Evolutionary conservation across 2,797 vertebrate species (phyloP).

Genomic region (Lepilemur septentrionalis): DNA sequence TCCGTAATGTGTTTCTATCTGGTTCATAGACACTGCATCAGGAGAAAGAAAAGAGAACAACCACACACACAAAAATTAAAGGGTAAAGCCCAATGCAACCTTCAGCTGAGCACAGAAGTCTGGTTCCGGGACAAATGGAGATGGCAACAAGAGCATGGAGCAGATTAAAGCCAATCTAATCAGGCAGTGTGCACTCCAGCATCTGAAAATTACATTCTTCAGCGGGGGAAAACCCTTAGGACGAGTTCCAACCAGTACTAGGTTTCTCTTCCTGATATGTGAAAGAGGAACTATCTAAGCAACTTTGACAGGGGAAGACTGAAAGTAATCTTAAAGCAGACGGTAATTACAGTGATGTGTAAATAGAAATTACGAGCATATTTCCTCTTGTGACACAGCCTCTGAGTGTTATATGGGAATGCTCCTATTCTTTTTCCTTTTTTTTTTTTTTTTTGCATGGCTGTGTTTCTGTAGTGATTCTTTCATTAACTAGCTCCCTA

Average conservation of each 20-base stretch:
- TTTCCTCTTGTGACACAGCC: slow-evolving; percentile 79
- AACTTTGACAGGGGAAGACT: slow-evolving; percentile 74
- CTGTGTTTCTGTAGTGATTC: slow-evolving; percentile 83
- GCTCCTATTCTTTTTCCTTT: slow-evolving; percentile 71
- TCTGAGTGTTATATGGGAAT: slow-evolving; percentile 78
- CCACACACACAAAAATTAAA: slow-evolving; percentile 66
- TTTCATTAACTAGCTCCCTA: slow-evolving; percentile 86
- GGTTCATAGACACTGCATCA: slow-evolving; percentile 86
- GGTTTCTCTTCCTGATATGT: slow-evolving; percentile 63
- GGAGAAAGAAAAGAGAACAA: slow-evolving; percentile 61
- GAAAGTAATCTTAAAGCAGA: slow-evolving; percentile 74
- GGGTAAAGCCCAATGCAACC: not conserved
- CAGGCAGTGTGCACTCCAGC: slow-evolving; percentile 50
- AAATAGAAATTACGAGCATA: slow-evolving; percentile 84
- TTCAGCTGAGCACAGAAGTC: slow-evolving; percentile 50
- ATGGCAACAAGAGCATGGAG: slow-evolving; percentile 74
- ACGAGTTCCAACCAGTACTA: slow-evolving; percentile 68
- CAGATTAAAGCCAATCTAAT: slow-evolving; percentile 69
- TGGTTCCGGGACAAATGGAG: slow-evolving; percentile 72
- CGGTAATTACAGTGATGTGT: slow-evolving; percentile 82
- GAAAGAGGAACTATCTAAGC: slow-evolving; percentile 76
- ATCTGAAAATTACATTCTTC: slow-evolving; percentile 76
- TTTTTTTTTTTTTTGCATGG: slow-evolving; percentile 76
- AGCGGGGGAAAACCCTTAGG: slow-evolving; percentile 54
- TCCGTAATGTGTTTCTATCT: slow-evolving; percentile 86